Conservation (phyloP, 2,113 vertebrate species). For the Hydrochoerus hydrochaeris region DNA sequence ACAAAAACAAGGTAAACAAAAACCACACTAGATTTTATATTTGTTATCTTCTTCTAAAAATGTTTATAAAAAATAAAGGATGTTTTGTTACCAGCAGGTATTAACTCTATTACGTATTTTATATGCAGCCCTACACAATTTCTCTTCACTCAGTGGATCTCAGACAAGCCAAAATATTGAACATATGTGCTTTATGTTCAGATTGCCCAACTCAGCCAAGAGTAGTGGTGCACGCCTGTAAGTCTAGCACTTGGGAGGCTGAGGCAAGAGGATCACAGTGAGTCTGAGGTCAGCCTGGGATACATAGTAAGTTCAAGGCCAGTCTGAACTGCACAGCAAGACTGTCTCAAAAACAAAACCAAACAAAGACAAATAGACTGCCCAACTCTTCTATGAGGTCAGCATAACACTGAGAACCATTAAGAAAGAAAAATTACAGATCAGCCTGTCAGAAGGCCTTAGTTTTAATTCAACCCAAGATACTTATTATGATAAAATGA, state of each 20-base stretch:
- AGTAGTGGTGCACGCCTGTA: too few species aligned
- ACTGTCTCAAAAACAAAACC: too few species aligned
- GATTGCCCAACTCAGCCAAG: background rate
- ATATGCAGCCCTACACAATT: background rate
- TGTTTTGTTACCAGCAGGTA: background rate
- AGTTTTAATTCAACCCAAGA: background rate
- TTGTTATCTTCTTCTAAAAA: background rate
- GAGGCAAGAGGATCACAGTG: too few species aligned
- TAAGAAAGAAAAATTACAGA: background rate
- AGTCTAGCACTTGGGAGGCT: too few species aligned
- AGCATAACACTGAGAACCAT: background rate
- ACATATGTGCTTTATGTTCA: background rate
- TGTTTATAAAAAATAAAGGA: background rate
- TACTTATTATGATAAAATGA: background rate
- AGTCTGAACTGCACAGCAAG: too few species aligned
- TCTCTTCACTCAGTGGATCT: background rate
- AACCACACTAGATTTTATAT: background rate
- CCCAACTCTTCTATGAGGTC: background rate
- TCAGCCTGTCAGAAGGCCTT: background rate
- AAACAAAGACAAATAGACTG: too few species aligned
- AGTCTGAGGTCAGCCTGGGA: too few species aligned
- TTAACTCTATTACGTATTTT: background rate
- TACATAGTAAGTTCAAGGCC: too few species aligned
- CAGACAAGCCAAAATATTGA: background rate
- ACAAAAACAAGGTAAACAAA: background rate